A percentile compares a stretch with the other conserved stretches of the same genome.
Evolutionary conservation across 2,888 invertebrate genomes (phyloP).

Genomic region (Drosophila mettleri): DNA sequence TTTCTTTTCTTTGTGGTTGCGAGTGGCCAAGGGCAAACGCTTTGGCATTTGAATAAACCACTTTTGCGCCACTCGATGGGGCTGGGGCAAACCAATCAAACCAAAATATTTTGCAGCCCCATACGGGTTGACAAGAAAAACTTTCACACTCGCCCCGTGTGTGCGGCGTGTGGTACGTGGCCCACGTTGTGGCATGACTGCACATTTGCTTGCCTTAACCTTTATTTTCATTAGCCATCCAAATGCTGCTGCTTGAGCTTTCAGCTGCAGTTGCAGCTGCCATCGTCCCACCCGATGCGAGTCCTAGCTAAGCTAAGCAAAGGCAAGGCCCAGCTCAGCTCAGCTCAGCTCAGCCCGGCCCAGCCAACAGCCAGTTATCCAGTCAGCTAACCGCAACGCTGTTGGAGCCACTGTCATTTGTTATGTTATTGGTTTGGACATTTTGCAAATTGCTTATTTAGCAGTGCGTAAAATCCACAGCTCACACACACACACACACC

Average conservation of each 20-base stretch:
- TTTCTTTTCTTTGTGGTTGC: constrained; percentile 34
- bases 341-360: background rate
- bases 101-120: constrained; percentile 44
- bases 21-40: constrained; percentile 26
- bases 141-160: constrained; percentile 47
- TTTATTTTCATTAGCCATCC: constrained; percentile 67
- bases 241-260: constrained; percentile 18
- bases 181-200: constrained; percentile 32
- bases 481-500: constrained; percentile 19
- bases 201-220: constrained; percentile 45
- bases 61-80: constrained; percentile 13
- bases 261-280: constrained; percentile 35
- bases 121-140: constrained; percentile 47
- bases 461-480: constrained; percentile 83
- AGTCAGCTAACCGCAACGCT: constrained; percentile 59
- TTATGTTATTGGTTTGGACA: constrained; percentile 84
- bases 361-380: constrained; percentile 46
- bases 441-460: constrained; percentile 85
- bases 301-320: constrained; percentile 9
- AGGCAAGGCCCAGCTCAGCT: background rate
- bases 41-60: constrained; percentile 57
- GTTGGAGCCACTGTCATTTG: constrained; percentile 75
- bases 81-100: constrained; percentile 40
- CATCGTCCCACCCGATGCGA: constrained; percentile 19
- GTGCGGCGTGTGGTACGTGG: constrained; percentile 6